A percentile compares a stretch with the other conserved stretches of the same genome.
phyloP scores from a whole-genome alignment of 2,113 vertebrate genomes.

The Leuciscus idus region DNA sequence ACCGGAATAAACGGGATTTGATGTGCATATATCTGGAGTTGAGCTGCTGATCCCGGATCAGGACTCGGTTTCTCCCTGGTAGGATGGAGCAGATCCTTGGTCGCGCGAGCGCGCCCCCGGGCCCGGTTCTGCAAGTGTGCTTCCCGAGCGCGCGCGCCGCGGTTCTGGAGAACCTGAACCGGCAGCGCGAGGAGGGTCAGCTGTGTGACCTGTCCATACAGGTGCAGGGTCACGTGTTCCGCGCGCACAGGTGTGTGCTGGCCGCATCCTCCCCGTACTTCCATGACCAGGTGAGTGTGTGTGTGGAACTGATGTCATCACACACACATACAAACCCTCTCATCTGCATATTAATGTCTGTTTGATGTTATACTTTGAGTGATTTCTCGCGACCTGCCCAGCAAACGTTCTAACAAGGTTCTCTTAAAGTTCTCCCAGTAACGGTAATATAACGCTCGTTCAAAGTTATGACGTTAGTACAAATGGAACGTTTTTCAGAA shows the following conservation, averaged over 20 bases:
- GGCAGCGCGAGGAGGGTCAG: conserved; percentile 85
- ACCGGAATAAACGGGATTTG: background rate
- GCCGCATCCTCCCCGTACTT: conserved; percentile 84
- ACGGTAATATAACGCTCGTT: too few relatives aligned
- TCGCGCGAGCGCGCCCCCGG: conserved; percentile 31
- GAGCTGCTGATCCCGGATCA: background rate
- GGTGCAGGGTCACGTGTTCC: conserved; percentile 81
- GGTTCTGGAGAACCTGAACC: conserved; percentile 87
- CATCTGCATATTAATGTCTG: background rate
- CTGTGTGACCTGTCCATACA: conserved; percentile 83
- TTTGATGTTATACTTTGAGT: background rate
- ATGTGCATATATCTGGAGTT: background rate
- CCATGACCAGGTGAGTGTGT: conserved; percentile 79
- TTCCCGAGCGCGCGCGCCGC: conserved; percentile 84
- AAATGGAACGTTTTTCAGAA: too few relatives aligned
- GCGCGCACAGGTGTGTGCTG: conserved; percentile 82
- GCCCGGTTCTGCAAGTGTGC: conserved; percentile 81
- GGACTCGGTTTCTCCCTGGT: background rate
- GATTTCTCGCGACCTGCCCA: background rate
- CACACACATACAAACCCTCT: background rate
- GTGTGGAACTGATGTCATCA: background rate
- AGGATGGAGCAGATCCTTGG: conserved; percentile 34
- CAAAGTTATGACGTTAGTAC: too few relatives aligned
- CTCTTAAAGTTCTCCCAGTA: too few relatives aligned
- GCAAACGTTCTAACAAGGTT: too few relatives aligned